These are phyloP conservation scores for Hippocampus zosterae DNA, from an alignment of 2,113 vertebrate genomes.

Conservation along the genomic window DNA sequence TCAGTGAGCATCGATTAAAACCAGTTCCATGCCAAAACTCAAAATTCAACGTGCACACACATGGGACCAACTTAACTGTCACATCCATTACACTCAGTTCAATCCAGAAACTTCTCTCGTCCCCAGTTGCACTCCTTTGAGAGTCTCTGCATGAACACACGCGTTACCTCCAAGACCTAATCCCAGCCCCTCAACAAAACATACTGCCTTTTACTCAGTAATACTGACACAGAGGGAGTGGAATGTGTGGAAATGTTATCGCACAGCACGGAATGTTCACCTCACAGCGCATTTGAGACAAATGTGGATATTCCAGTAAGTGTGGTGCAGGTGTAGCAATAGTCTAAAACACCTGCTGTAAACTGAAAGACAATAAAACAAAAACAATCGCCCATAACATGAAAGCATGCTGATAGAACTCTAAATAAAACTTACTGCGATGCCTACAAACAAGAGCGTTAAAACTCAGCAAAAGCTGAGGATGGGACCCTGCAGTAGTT, in stretches of 20 bases:
- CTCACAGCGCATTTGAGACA: conserved; percentile 26
- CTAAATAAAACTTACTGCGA: too few relatives aligned
- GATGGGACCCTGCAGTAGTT: too few relatives aligned
- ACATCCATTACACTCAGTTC: background rate
- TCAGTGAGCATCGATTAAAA: conserved; percentile 1
- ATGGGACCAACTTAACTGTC: background rate
- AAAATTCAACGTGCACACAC: background rate
- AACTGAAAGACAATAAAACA: too few relatives aligned
- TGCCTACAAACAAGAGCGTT: too few relatives aligned
- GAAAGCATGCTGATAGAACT: too few relatives aligned
- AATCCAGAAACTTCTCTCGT: background rate
- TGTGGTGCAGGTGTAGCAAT: too few relatives aligned
- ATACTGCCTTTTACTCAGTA: background rate
- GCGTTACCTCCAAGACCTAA: too few relatives aligned
- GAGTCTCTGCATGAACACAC: background rate
- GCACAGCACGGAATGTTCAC: conserved; percentile 27
- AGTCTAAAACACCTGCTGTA: too few relatives aligned
- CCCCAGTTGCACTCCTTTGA: background rate
- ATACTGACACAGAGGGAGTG: conserved; percentile 12
- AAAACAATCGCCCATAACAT: too few relatives aligned
- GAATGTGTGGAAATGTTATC: conserved; percentile 35
- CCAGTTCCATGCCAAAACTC: background rate
- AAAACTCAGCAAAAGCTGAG: too few relatives aligned
- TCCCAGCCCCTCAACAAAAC: background rate
- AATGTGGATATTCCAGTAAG: conserved; percentile 16